Base-by-base conservation (phyloP, 1,140 invertebrate genomes). In the Ganaspis sp. region DNA sequence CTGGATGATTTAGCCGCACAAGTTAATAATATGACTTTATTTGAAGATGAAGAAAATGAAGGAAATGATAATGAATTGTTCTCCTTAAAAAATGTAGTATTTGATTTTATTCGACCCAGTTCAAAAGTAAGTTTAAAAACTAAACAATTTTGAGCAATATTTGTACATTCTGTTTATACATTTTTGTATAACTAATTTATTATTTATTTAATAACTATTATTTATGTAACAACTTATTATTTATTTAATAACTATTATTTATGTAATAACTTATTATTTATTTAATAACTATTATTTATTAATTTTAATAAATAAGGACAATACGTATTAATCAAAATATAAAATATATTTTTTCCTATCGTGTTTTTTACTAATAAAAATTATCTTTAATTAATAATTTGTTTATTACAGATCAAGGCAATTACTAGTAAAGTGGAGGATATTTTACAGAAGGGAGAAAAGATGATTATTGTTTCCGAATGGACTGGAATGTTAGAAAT, bases 391-490 rank as follows among this genome's bases (percentile, higher is more conserved):
- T 49, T 49, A n/a, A 19, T 54, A 21, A 64, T 64, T 64, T 64
- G 15, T 42, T 9, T 3, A 74, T 42, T 86, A 70, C 74, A 94
- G 93, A 93, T 96, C 42, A 84, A 89, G 9, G 91, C 92, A 3
- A 91, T 95, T 5, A 86, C 96, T 53, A 87, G 94, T 6, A 92
- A 92, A 40, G 82, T 96, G 0, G 83, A 93, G 54, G 87, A 93
- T 58, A 92, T 95, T n/a, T 83, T 95, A 19, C 29, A 81, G 21
- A 82, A 84, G 81, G 87, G 89, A 17, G 95, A 96, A 74, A 96
- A 96, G 86, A 92, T 93, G n/a, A 94, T 98, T 2, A 92, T 98
- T 8, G 96, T 98, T 1, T 98, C 97, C 0, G 96, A 98, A 86
- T 98, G 96, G 96, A 95, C 96, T 0, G 93, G 93, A 0, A 93